Conservation (phyloP, 2,888 invertebrate species). For the Dascillus cervinus region DNA sequence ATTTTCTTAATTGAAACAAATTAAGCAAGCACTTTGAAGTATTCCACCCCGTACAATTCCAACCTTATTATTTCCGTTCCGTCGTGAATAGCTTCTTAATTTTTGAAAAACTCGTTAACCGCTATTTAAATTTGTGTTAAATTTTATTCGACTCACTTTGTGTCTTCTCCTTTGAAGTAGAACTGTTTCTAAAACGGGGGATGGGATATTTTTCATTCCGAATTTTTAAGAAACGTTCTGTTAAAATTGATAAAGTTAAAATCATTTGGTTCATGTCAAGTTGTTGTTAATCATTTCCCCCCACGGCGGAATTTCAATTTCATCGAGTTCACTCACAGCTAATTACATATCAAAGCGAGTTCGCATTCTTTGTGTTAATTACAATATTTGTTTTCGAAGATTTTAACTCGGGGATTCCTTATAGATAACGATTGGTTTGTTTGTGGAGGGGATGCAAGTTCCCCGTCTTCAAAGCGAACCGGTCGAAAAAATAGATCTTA, state of each 20-base stretch:
- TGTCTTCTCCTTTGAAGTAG: constrained; percentile 10
- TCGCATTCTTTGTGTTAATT: constrained; percentile 37
- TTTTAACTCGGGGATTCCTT: constrained; percentile 19
- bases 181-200: too few species aligned
- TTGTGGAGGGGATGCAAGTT: constrained; percentile 10
- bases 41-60: constrained; percentile 28
- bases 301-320: constrained; percentile 34
- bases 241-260: too few species aligned
- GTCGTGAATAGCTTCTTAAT: constrained; percentile 38
- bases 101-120: constrained; percentile 40
- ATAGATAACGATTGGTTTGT: constrained; percentile 14
- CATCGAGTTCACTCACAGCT: constrained; percentile 31
- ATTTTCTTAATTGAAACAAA: constrained; percentile 40
- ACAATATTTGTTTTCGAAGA: constrained; percentile 36
- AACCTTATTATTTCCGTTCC: constrained; percentile 37
- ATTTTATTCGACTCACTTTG: constrained; percentile 36
- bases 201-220: too few species aligned
- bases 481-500: not conserved
- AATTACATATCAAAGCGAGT: constrained; percentile 36
- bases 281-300: constrained; percentile 27
- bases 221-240: too few species aligned
- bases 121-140: constrained; percentile 39
- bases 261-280: too few species aligned
- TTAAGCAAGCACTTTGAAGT: constrained; percentile 37
- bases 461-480: constrained; percentile 4